These are phyloP conservation scores for Grammatotria lemairii DNA, from an alignment of 2,113 vertebrate genomes.

Conservation along the genomic window DNA sequence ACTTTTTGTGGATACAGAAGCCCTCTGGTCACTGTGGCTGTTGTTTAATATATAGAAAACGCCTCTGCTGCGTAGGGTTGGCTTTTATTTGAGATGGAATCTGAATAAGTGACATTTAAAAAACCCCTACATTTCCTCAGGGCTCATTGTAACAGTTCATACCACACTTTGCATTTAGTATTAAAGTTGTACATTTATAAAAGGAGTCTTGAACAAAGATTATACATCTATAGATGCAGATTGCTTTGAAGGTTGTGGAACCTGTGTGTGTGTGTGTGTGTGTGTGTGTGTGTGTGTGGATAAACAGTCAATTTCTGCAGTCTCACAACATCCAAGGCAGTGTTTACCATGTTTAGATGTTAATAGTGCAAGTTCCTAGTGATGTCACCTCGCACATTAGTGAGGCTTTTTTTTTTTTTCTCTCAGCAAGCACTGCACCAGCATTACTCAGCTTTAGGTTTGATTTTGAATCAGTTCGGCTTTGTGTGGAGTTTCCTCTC, in stretches of 20 bases:
- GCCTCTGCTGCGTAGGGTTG: conserved; percentile 27
- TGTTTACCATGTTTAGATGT: conserved; percentile 1
- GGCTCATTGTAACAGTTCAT: conserved; percentile 42
- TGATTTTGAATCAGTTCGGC: not conserved
- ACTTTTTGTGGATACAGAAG: conserved; percentile 31
- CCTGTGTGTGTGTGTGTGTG: conserved; percentile 3
- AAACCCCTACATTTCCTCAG: conserved; percentile 51
- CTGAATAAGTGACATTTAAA: not conserved
- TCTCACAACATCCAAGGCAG: not conserved
- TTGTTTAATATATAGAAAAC: conserved; percentile 38
- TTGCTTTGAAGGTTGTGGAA: conserved; percentile 3
- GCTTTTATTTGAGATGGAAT: conserved; percentile 16
- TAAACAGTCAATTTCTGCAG: not conserved
- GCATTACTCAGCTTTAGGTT: conserved; percentile 5
- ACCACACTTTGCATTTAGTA: conserved; percentile 32
- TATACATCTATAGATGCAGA: not conserved
- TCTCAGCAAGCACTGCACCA: conserved; percentile 35
- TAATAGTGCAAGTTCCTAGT: conserved; percentile 17
- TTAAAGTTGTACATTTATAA: conserved; percentile 38
- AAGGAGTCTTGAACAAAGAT: conserved; percentile 29
- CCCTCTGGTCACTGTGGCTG: conserved; percentile 34
- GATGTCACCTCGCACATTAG: conserved; percentile 43
- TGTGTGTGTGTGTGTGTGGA: not conserved
- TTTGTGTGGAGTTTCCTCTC: conserved; percentile 20
- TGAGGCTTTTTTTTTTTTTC: conserved; percentile 10